phyloP scores from a whole-genome alignment of 2,888 invertebrate species.

The Leucozona laternaria region DNA sequence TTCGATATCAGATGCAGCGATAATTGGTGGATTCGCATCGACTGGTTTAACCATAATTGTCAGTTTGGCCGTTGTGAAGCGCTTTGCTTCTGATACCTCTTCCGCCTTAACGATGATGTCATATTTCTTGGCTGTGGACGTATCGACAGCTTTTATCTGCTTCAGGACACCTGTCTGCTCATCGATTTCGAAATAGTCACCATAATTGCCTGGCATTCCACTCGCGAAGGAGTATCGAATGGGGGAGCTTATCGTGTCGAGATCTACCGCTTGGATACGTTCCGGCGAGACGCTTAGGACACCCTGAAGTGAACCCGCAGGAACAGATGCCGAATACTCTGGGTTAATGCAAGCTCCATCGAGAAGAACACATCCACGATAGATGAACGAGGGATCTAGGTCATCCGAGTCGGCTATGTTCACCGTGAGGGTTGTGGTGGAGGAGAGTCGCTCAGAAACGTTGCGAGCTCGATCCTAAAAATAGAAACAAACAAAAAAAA shows the following conservation, averaged over 20 bases:
- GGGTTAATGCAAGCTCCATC: slow-evolving; percentile 95
- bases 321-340: slow-evolving; percentile 92
- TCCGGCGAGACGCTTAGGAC: slow-evolving; percentile 93
- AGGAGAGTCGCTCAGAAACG: slow-evolving; percentile 89
- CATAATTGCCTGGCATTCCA: slow-evolving; percentile 91
- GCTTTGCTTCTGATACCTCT: slow-evolving; percentile 90
- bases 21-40: slow-evolving; percentile 93
- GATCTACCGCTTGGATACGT: slow-evolving; percentile 95
- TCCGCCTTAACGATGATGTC: slow-evolving; percentile 94
- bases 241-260: slow-evolving; percentile 93
- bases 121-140: slow-evolving; percentile 91
- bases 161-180: slow-evolving; percentile 91
- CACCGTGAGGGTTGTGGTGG: slow-evolving; percentile 93
- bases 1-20: slow-evolving; percentile 88
- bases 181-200: slow-evolving; percentile 93
- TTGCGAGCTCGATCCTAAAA: slow-evolving; percentile 93
- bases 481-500: slow-evolving; percentile 18
- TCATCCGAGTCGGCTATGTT: slow-evolving; percentile 95
- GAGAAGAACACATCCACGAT: slow-evolving; percentile 92
- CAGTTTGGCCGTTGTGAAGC: slow-evolving; percentile 93
- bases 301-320: slow-evolving; percentile 91
- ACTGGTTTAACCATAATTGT: slow-evolving; percentile 93
- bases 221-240: slow-evolving; percentile 92
- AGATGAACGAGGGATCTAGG: slow-evolving; percentile 95
- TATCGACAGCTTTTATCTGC: slow-evolving; percentile 92